Evolutionary conservation across 1,140 invertebrate genomes (phyloP), one percentile per base, ranked within the genome.

Genomic region (Frieseomelitta varia): DNA sequence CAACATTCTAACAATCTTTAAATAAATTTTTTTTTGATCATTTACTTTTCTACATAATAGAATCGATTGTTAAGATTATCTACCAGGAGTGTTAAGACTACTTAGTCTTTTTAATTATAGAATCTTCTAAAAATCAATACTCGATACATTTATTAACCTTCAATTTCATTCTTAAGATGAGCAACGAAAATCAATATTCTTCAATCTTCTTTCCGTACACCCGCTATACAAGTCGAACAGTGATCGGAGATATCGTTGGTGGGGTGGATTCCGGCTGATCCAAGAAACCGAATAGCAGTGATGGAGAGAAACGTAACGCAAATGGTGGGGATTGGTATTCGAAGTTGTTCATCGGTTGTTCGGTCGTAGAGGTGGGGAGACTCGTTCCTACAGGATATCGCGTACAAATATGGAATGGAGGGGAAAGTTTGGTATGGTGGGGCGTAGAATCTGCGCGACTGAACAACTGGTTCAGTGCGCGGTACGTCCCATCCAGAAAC

Each of bases 401-500:
- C 19, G 56, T 15, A 1, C 21, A 19, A 8, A 14, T 2, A 27
- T 30, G 21, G 80, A 27, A 81, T 79, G 87, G 81, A n/a, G 81
- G 11, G 83, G 85, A 85, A 79, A 47, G 19, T 30, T 67, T 34
- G 53, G 77, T 78, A 85, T 81, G 88, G 87, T 90, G 89, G 88
- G 81, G 85, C 85, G 77, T 72, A 69, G 56, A 83, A 85, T 82
- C 80, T 87, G 86, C 84, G 85, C 82, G 87, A 55, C 74, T 27
- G 76, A 73, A 85, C 87, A 87, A 90, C 75, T 81, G 85, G 81
- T 87, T 93, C 92, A 94, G 92, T 93, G 91, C 88, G 82, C 91
- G 90, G 84, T 83, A 89, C 87, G 91, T 93, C 88, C 91, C 90
- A 93, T 91, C 89, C 85, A 90, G 90, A 87, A 91, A 94, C 91